Base-by-base conservation (phyloP, 1,140 invertebrate genomes). In the Drosophila lini region DNA sequence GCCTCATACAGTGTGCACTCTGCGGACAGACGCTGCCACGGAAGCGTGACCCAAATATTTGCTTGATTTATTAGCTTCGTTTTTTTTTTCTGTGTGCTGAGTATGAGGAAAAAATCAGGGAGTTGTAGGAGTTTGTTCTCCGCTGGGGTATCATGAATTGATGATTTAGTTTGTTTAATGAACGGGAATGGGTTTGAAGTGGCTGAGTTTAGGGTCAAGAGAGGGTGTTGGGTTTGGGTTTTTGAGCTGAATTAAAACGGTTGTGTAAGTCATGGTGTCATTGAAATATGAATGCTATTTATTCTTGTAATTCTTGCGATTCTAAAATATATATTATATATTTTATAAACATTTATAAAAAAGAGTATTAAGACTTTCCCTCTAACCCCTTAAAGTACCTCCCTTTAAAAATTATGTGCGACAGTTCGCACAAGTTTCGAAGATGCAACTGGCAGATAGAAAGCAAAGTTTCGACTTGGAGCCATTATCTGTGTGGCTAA, bases 1-100 rank as follows among this genome's bases (percentile, higher is more conserved):
- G 13, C 48, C 28, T 13, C 10, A 11, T 58, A 41, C 40, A 65
- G 31, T 60, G 44, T 32, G 11, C 59, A 67, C 31, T 78, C 80
- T 44, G 36, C 48, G 42, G 55, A 38, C 58, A 59, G 47, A 64
- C 47, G 31, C 15, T 38, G 36, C 52, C 80, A 82, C 83, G 84
- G 84, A 88, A 88, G 74, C 84, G 84, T 88, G 84, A 88, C 84
- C 84, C 84, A 88, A 88, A 88, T 88, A 88, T 89, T 89, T 88
- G 84, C 86, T 88, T 88, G 84, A 88, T 88, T 88, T 88, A 88
- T 88, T 89, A 88, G 73, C 84, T 88, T 75, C 47, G n/a, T 28
- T 38, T 76, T 69, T 65, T 47, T 76, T 77, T 65, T 53, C 65
- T 78, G 63, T 80, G 64, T 74, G 77, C 56, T 40, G 71, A 67